Percentiles rank a stretch among this genome's conserved stretches.
phyloP scores from a whole-genome alignment of 2,888 invertebrate species.

The Elysia crispata region DNA sequence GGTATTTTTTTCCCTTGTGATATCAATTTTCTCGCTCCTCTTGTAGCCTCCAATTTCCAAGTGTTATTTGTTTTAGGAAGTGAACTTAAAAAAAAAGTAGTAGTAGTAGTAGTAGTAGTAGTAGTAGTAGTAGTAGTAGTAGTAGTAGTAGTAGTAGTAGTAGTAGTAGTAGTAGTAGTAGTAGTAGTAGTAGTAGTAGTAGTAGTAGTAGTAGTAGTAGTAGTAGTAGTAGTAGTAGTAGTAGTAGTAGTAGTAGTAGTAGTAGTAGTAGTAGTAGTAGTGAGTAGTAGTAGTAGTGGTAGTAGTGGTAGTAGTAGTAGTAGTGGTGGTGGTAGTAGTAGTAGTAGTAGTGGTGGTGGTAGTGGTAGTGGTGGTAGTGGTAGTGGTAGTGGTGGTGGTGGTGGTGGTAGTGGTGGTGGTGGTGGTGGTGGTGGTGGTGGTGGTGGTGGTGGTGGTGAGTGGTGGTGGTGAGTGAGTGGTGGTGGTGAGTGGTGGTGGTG shows the following conservation, averaged over 20 bases:
- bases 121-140: not conserved
- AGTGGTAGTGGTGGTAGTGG: not conserved
- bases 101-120: not conserved
- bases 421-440: slow-evolving; percentile 1
- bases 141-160: not conserved
- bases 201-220: not conserved
- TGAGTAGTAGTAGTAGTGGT: slow-evolving; percentile 11
- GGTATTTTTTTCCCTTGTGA: not conserved
- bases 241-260: not conserved
- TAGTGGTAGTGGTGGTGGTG: not conserved
- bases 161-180: slow-evolving; percentile 20
- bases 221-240: not conserved
- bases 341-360: slow-evolving; percentile 3
- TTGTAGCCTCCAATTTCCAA: not conserved
- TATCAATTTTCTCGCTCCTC: not conserved
- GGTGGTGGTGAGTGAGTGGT: not conserved
- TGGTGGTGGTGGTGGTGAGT: slow-evolving; percentile 2
- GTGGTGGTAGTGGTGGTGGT: not conserved
- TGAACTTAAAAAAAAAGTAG: too few species aligned
- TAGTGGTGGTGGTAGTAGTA: slow-evolving; percentile 2
- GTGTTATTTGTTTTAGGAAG: too few species aligned
- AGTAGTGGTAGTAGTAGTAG: not conserved
- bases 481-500: not conserved
- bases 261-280: too few species aligned
- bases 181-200: slow-evolving; percentile 4